phyloP scores from a whole-genome alignment of 2,797 vertebrate genomes.

The Cyprinodon diabolis region DNA sequence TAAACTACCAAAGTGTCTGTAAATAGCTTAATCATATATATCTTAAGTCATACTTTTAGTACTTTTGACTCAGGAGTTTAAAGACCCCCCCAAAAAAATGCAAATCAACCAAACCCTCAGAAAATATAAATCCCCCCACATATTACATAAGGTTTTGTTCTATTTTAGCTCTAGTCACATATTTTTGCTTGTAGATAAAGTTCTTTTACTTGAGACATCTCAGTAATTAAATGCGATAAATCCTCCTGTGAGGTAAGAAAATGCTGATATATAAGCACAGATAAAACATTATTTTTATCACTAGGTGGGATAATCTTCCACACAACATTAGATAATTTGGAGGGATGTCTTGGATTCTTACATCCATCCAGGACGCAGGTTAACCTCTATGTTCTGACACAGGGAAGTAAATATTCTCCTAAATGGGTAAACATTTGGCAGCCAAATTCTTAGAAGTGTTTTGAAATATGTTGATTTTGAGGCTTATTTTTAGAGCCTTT shows the following conservation, averaged over 20 bases:
- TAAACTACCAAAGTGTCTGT: neutral
- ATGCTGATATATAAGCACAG: neutral
- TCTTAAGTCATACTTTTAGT: neutral
- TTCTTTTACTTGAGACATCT: neutral
- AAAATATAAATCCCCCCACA: neutral
- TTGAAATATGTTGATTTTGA: conserved; percentile 69
- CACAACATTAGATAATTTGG: conserved; percentile 3
- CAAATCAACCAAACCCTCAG: neutral
- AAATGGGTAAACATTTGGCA: conserved; percentile 71
- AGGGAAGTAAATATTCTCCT: conserved; percentile 65
- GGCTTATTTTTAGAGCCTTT: conserved; percentile 79
- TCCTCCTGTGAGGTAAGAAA: neutral
- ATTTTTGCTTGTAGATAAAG: neutral
- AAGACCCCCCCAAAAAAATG: neutral
- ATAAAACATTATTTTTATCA: neutral
- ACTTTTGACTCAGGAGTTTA: neutral
- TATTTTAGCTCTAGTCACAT: neutral
- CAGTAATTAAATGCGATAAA: neutral
- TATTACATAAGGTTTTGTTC: neutral
- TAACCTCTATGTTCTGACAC: conserved; percentile 42
- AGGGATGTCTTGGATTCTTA: conserved; percentile 5
- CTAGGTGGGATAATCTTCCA: neutral
- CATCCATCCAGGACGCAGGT: conserved; percentile 32
- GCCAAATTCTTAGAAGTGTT: conserved; percentile 53
- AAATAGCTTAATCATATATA: neutral